phyloP scores from a whole-genome alignment of 2,797 vertebrate species.

The Urophycis tenuis region DNA sequence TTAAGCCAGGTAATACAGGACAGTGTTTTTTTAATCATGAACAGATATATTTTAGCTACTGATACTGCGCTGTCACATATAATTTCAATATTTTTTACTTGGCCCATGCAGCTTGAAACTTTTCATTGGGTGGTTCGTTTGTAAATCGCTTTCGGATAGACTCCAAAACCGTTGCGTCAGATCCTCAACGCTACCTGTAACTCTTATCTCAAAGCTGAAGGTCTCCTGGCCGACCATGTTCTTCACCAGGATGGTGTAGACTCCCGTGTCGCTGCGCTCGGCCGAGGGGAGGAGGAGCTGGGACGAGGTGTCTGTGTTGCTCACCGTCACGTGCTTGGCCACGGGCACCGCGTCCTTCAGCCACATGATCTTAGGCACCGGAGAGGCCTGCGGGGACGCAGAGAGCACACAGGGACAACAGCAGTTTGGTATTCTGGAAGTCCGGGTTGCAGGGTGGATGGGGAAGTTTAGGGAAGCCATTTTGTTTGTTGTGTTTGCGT shows the following conservation, averaged over 20 bases:
- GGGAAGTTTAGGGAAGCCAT: not conserved
- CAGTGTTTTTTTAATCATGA: too few relatives aligned
- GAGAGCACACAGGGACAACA: not conserved
- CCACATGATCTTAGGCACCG: constrained; percentile 76
- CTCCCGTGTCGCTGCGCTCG: constrained; percentile 70
- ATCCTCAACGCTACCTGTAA: constrained; percentile 66
- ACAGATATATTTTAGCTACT: too few relatives aligned
- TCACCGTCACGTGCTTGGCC: constrained; percentile 59
- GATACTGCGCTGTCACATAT: too few relatives aligned
- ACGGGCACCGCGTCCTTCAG: constrained; percentile 75
- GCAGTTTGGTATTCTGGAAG: not conserved
- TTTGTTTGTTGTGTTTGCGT: not conserved
- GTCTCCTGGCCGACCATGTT: constrained; percentile 68
- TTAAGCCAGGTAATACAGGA: too few relatives aligned
- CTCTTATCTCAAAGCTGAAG: constrained; percentile 72
- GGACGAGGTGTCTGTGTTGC: constrained; percentile 65
- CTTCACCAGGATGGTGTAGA: constrained; percentile 73
- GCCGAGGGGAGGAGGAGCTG: constrained; percentile 75
- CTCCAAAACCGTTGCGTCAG: not conserved
- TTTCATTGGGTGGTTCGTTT: too few relatives aligned
- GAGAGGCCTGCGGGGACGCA: constrained; percentile 70
- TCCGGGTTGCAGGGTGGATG: not conserved
- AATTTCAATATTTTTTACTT: too few relatives aligned
- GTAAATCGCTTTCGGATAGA: not conserved
- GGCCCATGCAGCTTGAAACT: too few relatives aligned